Conservation (phyloP, 2,888 invertebrate species). For the Luperina nickerlii region DNA sequence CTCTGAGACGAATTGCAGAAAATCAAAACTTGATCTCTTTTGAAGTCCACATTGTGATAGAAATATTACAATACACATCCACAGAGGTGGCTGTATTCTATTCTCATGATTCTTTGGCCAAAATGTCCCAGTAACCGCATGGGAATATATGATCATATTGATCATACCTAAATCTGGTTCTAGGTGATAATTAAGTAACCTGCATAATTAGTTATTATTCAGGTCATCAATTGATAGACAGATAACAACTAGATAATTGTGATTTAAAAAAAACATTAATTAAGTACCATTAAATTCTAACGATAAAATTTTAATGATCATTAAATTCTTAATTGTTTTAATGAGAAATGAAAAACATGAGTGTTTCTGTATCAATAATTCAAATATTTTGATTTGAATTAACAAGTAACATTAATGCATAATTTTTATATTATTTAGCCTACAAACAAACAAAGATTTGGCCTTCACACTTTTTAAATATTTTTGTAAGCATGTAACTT, state of each 20-base stretch:
- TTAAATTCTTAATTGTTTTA: background rate
- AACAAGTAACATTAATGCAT: background rate
- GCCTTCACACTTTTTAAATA: constrained; percentile 12
- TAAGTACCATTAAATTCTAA: background rate
- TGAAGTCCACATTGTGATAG: background rate
- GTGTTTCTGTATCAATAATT: background rate
- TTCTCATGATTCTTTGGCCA: background rate
- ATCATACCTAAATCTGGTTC: background rate
- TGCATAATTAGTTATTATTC: constrained; percentile 38
- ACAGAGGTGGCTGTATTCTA: background rate
- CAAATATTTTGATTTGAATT: constrained; percentile 3
- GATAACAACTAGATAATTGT: constrained; percentile 28
- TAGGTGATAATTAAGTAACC: constrained; percentile 33
- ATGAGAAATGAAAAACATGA: background rate
- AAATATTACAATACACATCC: background rate
- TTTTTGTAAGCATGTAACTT: constrained; percentile 8
- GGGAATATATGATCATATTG: background rate
- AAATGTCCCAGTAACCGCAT: background rate
- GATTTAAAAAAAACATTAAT: constrained; percentile 18
- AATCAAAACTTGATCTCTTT: background rate
- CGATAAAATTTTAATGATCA: background rate
- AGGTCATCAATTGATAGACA: constrained; percentile 45
- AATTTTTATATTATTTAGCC: background rate
- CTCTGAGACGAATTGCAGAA: background rate
- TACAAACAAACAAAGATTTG: constrained; percentile 9